phyloP scores from a whole-genome alignment of 2,113 vertebrate species.

The Oreochromis tanganicae region DNA sequence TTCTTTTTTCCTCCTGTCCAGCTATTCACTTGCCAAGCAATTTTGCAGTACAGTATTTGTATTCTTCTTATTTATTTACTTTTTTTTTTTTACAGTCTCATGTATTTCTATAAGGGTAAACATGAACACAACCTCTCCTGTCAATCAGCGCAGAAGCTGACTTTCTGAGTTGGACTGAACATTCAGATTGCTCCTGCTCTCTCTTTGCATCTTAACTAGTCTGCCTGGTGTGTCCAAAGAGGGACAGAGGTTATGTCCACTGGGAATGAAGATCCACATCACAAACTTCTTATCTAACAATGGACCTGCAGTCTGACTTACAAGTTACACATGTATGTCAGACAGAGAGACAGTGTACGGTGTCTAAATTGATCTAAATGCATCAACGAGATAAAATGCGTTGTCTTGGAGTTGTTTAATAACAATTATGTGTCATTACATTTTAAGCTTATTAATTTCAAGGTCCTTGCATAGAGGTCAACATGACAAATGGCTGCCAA shows the following conservation, averaged over 20 bases:
- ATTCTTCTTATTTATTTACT: not conserved
- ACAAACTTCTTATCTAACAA: constrained; percentile 23
- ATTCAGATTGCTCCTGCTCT: constrained; percentile 4
- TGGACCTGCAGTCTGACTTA: not conserved
- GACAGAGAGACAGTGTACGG: not conserved
- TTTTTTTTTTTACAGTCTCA: not conserved
- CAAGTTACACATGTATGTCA: not conserved
- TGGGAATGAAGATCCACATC: constrained; percentile 27
- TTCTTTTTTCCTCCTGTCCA: constrained; percentile 17
- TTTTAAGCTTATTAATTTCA: constrained; percentile 55
- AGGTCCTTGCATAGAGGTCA: constrained; percentile 48
- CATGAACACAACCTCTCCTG: constrained; percentile 37
- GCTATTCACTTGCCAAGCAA: constrained; percentile 28
- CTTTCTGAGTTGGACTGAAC: constrained; percentile 21
- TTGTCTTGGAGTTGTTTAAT: constrained; percentile 35
- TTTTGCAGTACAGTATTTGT: constrained; percentile 21
- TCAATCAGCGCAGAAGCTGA: constrained; percentile 30
- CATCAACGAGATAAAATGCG: not conserved
- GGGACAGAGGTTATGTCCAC: constrained; percentile 40
- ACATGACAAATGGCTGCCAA: constrained; percentile 43
- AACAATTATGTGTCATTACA: constrained; percentile 46
- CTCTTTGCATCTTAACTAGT: constrained; percentile 39
- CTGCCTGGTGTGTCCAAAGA: constrained; percentile 26
- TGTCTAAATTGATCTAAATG: constrained; percentile 15
- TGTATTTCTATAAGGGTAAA: constrained; percentile 60